Evolutionary conservation across 1,140 invertebrate genomes (phyloP).

Genomic region (Halictus rubicundus): DNA sequence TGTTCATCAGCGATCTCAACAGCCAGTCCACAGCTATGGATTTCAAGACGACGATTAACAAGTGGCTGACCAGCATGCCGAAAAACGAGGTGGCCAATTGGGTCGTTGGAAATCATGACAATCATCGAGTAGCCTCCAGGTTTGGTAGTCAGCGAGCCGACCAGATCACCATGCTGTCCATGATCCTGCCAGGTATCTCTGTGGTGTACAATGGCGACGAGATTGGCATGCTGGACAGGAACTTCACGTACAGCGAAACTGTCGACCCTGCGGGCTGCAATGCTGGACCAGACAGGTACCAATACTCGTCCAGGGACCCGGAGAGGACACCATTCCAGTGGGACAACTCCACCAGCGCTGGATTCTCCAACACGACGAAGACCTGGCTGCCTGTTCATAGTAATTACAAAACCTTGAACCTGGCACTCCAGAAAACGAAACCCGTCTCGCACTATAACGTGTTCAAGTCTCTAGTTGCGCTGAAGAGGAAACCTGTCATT

Average conservation of each 20-base stretch:
- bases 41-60: constrained; percentile 80
- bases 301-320: constrained; percentile 80
- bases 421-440: constrained; percentile 73
- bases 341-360: constrained; percentile 81
- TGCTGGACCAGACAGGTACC: constrained; percentile 76
- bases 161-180: constrained; percentile 85
- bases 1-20: constrained; percentile 79
- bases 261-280: constrained; percentile 79
- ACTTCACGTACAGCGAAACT: constrained; percentile 79
- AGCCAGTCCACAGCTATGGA: constrained; percentile 81
- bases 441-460: constrained; percentile 79
- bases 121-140: constrained; percentile 72
- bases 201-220: constrained; percentile 91
- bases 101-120: constrained; percentile 80
- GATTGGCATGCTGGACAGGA: constrained; percentile 85
- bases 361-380: constrained; percentile 77
- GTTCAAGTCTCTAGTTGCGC: constrained; percentile 77
- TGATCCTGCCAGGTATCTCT: constrained; percentile 87
- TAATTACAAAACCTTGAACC: constrained; percentile 82
- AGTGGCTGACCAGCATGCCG: constrained; percentile 83
- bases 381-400: constrained; percentile 84
- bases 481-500: constrained; percentile 77
- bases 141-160: constrained; percentile 84
- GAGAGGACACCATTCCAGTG: constrained; percentile 84
- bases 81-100: constrained; percentile 80